Evolutionary conservation across 2,797 vertebrate genomes (phyloP).

Genomic region (Perodicticus potto): DNA sequence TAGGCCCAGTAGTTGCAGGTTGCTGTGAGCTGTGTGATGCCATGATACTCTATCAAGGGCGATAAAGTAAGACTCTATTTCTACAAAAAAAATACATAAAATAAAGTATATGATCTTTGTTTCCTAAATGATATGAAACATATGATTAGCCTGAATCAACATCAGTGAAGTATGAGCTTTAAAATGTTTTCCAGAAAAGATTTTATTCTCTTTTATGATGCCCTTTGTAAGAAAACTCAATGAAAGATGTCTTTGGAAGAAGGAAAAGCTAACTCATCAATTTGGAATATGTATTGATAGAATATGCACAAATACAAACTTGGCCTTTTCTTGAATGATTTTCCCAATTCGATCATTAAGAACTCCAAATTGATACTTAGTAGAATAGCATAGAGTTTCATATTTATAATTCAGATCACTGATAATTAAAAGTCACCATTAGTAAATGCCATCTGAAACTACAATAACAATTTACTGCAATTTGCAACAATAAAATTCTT

Average conservation of each 20-base stretch:
- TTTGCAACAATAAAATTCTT: conserved; percentile 39
- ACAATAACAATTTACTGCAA: not conserved
- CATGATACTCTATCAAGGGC: too few relatives aligned
- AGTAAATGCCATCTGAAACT: conserved; percentile 14
- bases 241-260: conserved; percentile 8
- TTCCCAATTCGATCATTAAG: not conserved
- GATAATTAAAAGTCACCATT: conserved; percentile 11
- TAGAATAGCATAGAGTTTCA: not conserved
- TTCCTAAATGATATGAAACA: not conserved
- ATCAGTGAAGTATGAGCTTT: not conserved
- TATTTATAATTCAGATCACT: not conserved
- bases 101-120: not conserved
- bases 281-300: not conserved
- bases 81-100: too few relatives aligned
- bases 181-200: conserved; percentile 6
- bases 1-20: too few relatives aligned
- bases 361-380: not conserved
- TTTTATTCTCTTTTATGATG: not conserved
- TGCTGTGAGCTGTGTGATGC: too few relatives aligned
- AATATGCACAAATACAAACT: not conserved
- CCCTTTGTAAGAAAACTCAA: conserved; percentile 1
- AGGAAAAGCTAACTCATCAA: not conserved
- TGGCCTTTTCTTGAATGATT: not conserved
- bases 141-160: not conserved
- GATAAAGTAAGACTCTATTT: too few relatives aligned